phyloP scores from a whole-genome alignment of 1,140 invertebrate genomes.

The Meloidogyne chitwoodi region DNA sequence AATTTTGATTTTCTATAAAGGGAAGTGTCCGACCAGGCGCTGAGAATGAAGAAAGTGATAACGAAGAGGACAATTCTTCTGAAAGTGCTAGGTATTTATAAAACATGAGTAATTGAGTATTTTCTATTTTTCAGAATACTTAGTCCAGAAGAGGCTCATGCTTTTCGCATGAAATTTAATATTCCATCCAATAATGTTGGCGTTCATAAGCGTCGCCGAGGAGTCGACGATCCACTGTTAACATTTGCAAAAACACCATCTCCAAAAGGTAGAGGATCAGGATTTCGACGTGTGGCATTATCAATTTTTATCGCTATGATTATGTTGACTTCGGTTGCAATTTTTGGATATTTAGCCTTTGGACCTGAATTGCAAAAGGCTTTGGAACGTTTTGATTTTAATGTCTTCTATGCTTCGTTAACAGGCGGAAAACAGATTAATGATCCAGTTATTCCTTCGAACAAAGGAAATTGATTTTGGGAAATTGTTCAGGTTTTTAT shows the following conservation, averaged over 20 bases:
- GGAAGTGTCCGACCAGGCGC: neutral
- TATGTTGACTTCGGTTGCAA: neutral
- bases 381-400: neutral
- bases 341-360: neutral
- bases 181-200: neutral
- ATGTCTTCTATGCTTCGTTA: neutral
- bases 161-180: conserved; percentile 9
- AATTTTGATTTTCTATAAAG: neutral
- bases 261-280: neutral
- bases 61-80: conserved; percentile 6
- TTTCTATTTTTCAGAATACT: neutral
- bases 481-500: neutral
- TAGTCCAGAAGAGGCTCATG: neutral
- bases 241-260: neutral
- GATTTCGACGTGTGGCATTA: neutral
- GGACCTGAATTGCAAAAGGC: neutral
- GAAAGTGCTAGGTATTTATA: neutral
- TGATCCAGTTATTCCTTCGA: neutral
- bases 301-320: neutral
- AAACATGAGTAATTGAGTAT: neutral
- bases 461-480: neutral
- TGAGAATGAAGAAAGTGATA: conserved; percentile 7
- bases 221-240: neutral
- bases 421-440: neutral
- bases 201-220: neutral